These are phyloP conservation scores for Trissonchulus sp. DNA, from an alignment of 2,888 invertebrate species.

Conservation along the genomic window DNA sequence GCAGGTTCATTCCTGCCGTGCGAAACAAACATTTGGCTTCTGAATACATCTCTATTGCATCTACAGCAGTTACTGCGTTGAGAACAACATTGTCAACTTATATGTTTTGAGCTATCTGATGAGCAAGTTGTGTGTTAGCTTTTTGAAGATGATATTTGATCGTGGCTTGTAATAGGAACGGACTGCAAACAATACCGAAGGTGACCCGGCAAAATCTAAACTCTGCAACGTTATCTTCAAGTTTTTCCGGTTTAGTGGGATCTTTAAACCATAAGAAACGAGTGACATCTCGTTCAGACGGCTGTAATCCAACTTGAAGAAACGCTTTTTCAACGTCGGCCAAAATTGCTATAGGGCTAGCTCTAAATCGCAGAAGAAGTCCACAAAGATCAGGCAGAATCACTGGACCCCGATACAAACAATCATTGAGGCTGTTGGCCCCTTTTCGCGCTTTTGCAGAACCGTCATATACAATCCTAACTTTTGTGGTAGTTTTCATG, in stretches of 20 bases:
- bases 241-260: conserved; percentile 24
- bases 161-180: conserved; percentile 33
- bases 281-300: conserved; percentile 33
- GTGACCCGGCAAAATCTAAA: conserved; percentile 37
- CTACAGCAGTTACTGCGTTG: neutral
- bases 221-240: conserved; percentile 30
- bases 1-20: conserved; percentile 19
- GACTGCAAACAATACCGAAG: conserved; percentile 36
- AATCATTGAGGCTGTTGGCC: conserved; percentile 35
- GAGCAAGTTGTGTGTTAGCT: conserved; percentile 4
- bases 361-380: conserved; percentile 34
- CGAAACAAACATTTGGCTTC: conserved; percentile 33
- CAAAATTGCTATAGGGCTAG: conserved; percentile 32
- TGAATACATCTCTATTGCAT: conserved; percentile 24
- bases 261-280: conserved; percentile 36
- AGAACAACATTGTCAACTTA: conserved; percentile 37
- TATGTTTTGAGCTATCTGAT: conserved; percentile 29
- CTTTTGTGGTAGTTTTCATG: conserved; percentile 35
- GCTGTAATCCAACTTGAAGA: conserved; percentile 34
- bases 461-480: conserved; percentile 42
- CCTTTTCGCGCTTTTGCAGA: conserved; percentile 30
- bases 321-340: conserved; percentile 33
- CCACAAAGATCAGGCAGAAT: conserved; percentile 32
- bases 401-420: conserved; percentile 36
- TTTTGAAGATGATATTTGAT: conserved; percentile 25